Evolutionary conservation across 2,888 invertebrate genomes (phyloP).

Genomic region (Pyrocoelia pectoralis): DNA sequence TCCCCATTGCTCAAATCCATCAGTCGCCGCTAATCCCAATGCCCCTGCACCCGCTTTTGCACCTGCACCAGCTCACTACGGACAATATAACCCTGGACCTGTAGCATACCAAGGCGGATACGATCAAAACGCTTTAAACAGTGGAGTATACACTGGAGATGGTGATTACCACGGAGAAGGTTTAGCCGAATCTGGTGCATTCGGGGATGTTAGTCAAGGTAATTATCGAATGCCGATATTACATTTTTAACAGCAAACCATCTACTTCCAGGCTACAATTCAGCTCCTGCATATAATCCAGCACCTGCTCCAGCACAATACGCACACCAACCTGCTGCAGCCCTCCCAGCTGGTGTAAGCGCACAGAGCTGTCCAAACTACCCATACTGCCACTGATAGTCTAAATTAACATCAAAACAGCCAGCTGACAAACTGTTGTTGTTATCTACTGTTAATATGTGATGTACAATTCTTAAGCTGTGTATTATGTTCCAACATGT

Average conservation of each 20-base stretch:
- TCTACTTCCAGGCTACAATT: slow-evolving; percentile 33
- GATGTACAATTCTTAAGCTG: slow-evolving; percentile 40
- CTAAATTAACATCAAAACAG: slow-evolving; percentile 38
- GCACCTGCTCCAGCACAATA: slow-evolving; percentile 36
- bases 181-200: slow-evolving; percentile 58
- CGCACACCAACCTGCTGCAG: slow-evolving; percentile 40
- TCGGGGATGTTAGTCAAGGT: slow-evolving; percentile 47
- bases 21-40: slow-evolving; percentile 54
- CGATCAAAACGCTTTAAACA: slow-evolving; percentile 52
- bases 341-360: slow-evolving; percentile 58
- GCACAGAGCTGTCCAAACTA: slow-evolving; percentile 59
- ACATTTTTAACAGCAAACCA: no score
- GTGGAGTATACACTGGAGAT: slow-evolving; percentile 56
- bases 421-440: slow-evolving; percentile 50
- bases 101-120: slow-evolving; percentile 37
- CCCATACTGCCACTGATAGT: slow-evolving; percentile 55
- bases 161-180: slow-evolving; percentile 60
- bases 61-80: slow-evolving; percentile 40
- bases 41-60: slow-evolving; percentile 38
- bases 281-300: slow-evolving; percentile 41
- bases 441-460: slow-evolving; percentile 21
- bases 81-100: slow-evolving; percentile 32
- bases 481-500: slow-evolving; percentile 25
- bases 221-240: not conserved
- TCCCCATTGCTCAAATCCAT: slow-evolving; percentile 58